Percentiles rank a stretch among this genome's conserved stretches.
Conservation (phyloP, 1,140 invertebrate species). For the Mactra quadrangularis region DNA sequence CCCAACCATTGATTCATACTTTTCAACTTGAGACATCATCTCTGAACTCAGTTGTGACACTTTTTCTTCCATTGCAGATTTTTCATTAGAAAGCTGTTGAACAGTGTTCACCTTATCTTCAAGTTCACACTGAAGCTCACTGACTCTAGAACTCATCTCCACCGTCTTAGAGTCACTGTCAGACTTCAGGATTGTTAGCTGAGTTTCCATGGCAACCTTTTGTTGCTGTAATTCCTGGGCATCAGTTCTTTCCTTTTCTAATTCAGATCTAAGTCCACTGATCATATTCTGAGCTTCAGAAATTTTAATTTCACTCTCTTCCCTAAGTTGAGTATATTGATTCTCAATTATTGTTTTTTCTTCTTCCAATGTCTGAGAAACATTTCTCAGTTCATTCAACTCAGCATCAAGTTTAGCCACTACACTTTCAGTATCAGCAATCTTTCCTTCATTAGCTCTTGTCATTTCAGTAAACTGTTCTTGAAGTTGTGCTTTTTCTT, state of each 20-base stretch:
- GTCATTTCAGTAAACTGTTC: not conserved
- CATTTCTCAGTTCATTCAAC: not conserved
- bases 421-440: not conserved
- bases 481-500: not conserved
- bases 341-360: not conserved
- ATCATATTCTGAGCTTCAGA: not conserved
- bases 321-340: not conserved
- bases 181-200: too few species aligned
- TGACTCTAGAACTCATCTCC: too few species aligned
- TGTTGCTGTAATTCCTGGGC: not conserved
- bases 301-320: not conserved
- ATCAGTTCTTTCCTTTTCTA: not conserved
- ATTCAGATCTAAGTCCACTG: too few species aligned
- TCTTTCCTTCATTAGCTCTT: not conserved
- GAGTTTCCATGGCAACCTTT: too few species aligned
- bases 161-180: too few species aligned
- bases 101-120: not conserved
- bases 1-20: conserved; percentile 18
- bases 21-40: not conserved
- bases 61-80: not conserved
- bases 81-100: not conserved
- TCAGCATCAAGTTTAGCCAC: not conserved
- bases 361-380: not conserved
- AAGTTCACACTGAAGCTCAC: not conserved
- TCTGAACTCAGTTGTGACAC: not conserved